Percentiles rank a stretch among this genome's conserved stretches.
Evolutionary conservation across 2,797 vertebrate genomes (phyloP).

Genomic region (Oryzias sinensis): DNA sequence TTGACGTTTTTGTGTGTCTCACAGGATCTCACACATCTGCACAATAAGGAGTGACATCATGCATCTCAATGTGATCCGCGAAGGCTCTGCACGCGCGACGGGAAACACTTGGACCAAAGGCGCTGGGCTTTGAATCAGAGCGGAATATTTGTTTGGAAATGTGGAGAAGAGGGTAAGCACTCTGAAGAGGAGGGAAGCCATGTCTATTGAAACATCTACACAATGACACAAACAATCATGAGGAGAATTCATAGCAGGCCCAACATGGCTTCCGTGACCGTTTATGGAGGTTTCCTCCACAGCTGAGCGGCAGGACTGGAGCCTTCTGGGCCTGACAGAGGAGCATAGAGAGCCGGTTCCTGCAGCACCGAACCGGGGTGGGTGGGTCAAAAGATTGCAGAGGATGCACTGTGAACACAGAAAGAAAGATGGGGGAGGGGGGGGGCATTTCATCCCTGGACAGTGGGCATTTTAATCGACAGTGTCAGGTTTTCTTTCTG

Average conservation of each 20-base stretch:
- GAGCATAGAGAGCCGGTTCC: constrained; percentile 57
- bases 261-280: constrained; percentile 73
- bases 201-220: constrained; percentile 69
- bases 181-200: constrained; percentile 66
- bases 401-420: constrained; percentile 21
- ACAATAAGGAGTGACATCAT: too few relatives aligned
- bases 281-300: constrained; percentile 64
- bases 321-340: constrained; percentile 47
- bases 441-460: constrained; percentile 84
- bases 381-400: constrained; percentile 3
- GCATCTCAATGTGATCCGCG: background rate
- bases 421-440: constrained; percentile 20
- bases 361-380: constrained; percentile 51
- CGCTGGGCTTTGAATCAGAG: constrained; percentile 30
- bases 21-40: too few relatives aligned
- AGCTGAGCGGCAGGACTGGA: constrained; percentile 21
- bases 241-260: constrained; percentile 67
- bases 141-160: constrained; percentile 70
- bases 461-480: constrained; percentile 85
- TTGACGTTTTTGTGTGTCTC: too few relatives aligned
- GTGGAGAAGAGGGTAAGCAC: constrained; percentile 65
- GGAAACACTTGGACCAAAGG: too few relatives aligned
- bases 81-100: constrained; percentile 2
- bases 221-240: constrained; percentile 75
- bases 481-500: constrained; percentile 81